Evolutionary conservation across 2,888 invertebrate genomes (phyloP).

Genomic region (Helleia helle): DNA sequence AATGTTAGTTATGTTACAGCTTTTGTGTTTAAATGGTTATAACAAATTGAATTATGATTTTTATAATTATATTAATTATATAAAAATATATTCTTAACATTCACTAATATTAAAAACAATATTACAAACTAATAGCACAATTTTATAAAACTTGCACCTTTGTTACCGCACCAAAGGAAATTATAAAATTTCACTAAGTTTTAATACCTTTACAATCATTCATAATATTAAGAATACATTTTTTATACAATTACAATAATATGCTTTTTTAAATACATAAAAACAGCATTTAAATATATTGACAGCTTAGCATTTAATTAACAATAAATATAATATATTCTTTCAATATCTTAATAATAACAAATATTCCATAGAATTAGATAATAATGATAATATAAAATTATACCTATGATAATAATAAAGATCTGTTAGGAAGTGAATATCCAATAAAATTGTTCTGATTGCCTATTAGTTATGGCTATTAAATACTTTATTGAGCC

Average conservation of each 20-base stretch:
- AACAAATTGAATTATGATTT: neutral
- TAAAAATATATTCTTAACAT: neutral
- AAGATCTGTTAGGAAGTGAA: too few species aligned
- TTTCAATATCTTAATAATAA: neutral
- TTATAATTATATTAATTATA: neutral
- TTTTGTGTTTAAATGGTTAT: neutral
- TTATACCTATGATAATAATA: too few species aligned
- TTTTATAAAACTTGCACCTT: constrained; percentile 7
- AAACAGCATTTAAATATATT: neutral
- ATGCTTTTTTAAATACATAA: neutral
- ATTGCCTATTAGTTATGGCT: too few species aligned
- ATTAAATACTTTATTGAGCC: too few species aligned
- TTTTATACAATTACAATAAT: neutral
- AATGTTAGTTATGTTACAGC: constrained; percentile 8
- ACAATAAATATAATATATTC: neutral
- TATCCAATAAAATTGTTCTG: too few species aligned
- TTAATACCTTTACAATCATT: constrained; percentile 5
- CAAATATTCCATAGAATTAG: neutral
- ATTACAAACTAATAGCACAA: constrained; percentile 3
- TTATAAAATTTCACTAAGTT: constrained; percentile 11
- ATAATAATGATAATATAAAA: neutral
- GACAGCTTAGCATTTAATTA: neutral
- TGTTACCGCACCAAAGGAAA: constrained; percentile 15
- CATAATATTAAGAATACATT: neutral
- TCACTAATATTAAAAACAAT: neutral